phyloP scores from a whole-genome alignment of 2,888 invertebrate genomes.

The Scelioninae gen. 1 region DNA sequence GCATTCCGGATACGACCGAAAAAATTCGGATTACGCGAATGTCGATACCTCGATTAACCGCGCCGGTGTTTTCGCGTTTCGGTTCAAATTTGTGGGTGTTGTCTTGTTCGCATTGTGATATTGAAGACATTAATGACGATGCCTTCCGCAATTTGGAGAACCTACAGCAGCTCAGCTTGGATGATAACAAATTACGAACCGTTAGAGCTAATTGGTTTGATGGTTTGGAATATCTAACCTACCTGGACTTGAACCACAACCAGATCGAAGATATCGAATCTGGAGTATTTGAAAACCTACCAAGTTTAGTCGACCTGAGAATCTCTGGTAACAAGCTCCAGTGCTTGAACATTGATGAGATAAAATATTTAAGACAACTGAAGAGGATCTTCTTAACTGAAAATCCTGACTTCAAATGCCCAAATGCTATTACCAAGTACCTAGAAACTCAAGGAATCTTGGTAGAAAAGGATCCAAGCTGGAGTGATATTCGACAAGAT shows the following conservation, averaged over 20 bases:
- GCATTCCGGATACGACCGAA: slow-evolving; percentile 74
- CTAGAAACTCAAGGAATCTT: slow-evolving; percentile 72
- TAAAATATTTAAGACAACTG: slow-evolving; percentile 74
- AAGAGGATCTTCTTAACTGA: slow-evolving; percentile 78
- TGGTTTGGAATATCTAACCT: slow-evolving; percentile 76
- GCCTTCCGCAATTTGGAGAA: slow-evolving; percentile 76
- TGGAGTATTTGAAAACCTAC: slow-evolving; percentile 76
- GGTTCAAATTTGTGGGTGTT: slow-evolving; percentile 77
- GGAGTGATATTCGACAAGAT: slow-evolving; percentile 74
- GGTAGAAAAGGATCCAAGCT: slow-evolving; percentile 78
- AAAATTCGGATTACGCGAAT: slow-evolving; percentile 78
- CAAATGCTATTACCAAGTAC: slow-evolving; percentile 76
- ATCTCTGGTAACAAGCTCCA: slow-evolving; percentile 80
- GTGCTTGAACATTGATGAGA: slow-evolving; percentile 77
- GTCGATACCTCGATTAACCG: slow-evolving; percentile 75
- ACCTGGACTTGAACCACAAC: slow-evolving; percentile 81
- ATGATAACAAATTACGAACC: slow-evolving; percentile 76
- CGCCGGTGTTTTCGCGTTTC: slow-evolving; percentile 77
- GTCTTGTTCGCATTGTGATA: slow-evolving; percentile 78
- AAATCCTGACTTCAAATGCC: slow-evolving; percentile 80
- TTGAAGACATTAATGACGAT: slow-evolving; percentile 77
- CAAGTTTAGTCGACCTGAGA: slow-evolving; percentile 78
- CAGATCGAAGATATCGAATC: slow-evolving; percentile 78
- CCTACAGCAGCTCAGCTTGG: slow-evolving; percentile 80
- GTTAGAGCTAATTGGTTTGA: slow-evolving; percentile 78